Conservation (phyloP, 2,888 invertebrate genomes). For the Eupithecia centaureata region DNA sequence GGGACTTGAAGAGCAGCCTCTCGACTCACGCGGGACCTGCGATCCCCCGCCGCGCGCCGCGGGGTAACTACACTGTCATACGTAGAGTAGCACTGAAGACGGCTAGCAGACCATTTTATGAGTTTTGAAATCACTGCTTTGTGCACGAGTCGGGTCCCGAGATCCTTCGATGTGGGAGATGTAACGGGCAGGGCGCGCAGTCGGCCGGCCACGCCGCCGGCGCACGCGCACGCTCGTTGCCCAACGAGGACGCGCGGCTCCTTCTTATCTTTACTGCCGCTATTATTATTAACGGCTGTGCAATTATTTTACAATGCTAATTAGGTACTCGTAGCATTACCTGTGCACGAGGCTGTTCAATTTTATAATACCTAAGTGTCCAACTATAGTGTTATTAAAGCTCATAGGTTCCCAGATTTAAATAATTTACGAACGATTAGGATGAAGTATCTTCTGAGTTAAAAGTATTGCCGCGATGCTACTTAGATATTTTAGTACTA, state of each 20-base stretch:
- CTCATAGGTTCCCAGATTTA: background rate
- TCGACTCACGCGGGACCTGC: background rate
- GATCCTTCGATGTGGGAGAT: no score
- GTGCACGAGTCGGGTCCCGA: no score
- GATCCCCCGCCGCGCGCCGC: background rate
- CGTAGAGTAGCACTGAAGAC: no score
- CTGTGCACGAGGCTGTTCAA: background rate
- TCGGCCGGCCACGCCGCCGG: background rate
- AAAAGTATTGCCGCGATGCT: no score
- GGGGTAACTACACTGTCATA: no score
- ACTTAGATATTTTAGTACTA: no score
- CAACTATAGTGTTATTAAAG: background rate
- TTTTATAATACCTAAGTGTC: background rate
- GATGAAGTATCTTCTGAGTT: background rate
- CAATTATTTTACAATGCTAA: background rate
- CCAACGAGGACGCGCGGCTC: constrained; percentile 39
- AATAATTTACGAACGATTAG: background rate
- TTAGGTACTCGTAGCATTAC: background rate
- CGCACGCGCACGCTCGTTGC: constrained; percentile 30
- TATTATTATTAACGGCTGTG: constrained; percentile 9
- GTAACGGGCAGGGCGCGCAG: background rate
- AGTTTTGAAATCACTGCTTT: background rate
- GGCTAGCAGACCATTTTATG: background rate
- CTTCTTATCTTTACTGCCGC: constrained; percentile 14
- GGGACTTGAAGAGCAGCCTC: background rate